Conservation (phyloP, 1,140 invertebrate genomes). For the Brachionus angularis region DNA sequence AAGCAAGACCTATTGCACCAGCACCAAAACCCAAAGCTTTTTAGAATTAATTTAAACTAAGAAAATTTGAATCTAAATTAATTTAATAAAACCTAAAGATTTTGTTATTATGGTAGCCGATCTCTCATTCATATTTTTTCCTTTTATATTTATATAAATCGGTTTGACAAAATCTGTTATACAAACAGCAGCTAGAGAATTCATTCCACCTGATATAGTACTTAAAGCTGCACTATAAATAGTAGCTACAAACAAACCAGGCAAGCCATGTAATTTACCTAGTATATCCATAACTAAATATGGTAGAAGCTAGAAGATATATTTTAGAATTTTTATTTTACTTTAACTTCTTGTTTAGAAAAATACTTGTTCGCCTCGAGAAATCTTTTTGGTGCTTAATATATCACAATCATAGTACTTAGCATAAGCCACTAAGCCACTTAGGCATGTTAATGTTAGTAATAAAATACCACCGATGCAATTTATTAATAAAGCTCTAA, state of each 20-base stretch:
- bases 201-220: slow-evolving; percentile 83
- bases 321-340: neutral
- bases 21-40: slow-evolving; percentile 56
- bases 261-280: slow-evolving; percentile 68
- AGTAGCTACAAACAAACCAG: slow-evolving; percentile 82
- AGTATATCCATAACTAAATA: slow-evolving; percentile 77
- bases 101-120: slow-evolving; percentile 16
- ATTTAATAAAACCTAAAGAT: neutral
- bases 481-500: slow-evolving; percentile 75
- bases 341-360: neutral
- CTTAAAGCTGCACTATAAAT: slow-evolving; percentile 80
- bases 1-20: slow-evolving; percentile 50
- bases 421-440: slow-evolving; percentile 45
- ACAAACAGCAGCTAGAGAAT: slow-evolving; percentile 81
- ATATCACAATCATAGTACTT: slow-evolving; percentile 46
- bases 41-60: slow-evolving; percentile 63
- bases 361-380: slow-evolving; percentile 54
- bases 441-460: slow-evolving; percentile 25
- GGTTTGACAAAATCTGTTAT: slow-evolving; percentile 67
- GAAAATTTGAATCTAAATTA: neutral
- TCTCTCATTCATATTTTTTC: slow-evolving; percentile 1
- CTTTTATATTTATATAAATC: neutral
- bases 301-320: slow-evolving; percentile 63
- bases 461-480: slow-evolving; percentile 72
- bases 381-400: slow-evolving; percentile 16